Conservation (phyloP, 2,888 invertebrate genomes). For the Idaea biselata region DNA sequence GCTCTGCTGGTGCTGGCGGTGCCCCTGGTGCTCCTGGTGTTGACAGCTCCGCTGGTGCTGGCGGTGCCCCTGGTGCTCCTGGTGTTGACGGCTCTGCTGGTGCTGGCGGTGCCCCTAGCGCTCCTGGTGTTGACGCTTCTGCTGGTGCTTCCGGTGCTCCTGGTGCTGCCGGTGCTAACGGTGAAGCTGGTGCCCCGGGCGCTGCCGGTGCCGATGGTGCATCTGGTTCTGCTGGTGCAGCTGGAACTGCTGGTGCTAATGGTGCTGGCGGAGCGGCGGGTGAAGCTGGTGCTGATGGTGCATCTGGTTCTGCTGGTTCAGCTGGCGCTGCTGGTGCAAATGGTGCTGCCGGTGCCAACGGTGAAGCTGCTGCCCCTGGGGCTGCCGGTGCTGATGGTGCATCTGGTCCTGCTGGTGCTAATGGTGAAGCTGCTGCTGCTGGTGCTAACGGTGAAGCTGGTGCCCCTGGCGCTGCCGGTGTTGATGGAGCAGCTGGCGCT, state of each 20-base stretch:
- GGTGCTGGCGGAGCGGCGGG: background rate
- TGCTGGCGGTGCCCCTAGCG: conserved; percentile 7
- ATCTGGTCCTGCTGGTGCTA: background rate
- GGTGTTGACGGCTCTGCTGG: background rate
- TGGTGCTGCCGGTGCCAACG: background rate
- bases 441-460: conserved; percentile 8
- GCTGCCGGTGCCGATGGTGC: background rate
- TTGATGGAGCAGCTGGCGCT: conserved; percentile 10
- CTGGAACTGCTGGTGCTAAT: background rate
- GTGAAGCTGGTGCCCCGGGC: conserved; percentile 9
- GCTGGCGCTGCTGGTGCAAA: background rate
- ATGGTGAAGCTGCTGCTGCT: background rate
- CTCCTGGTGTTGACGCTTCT: conserved; percentile 5
- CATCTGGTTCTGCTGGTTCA: conserved; percentile 3
- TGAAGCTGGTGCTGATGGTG: background rate
- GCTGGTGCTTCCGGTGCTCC: conserved; percentile 10
- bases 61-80: conserved; percentile 4
- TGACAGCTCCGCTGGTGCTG: conserved; percentile 1
- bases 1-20: conserved; percentile 8
- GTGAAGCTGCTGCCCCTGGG: background rate
- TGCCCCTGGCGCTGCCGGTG: background rate
- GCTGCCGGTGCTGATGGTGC: background rate
- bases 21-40: conserved; percentile 8
- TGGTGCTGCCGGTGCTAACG: conserved; percentile 11
- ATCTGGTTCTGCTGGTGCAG: background rate